Base-by-base conservation (phyloP, 2,113 vertebrate species). In the Myanophis thanlyinensis region DNA sequence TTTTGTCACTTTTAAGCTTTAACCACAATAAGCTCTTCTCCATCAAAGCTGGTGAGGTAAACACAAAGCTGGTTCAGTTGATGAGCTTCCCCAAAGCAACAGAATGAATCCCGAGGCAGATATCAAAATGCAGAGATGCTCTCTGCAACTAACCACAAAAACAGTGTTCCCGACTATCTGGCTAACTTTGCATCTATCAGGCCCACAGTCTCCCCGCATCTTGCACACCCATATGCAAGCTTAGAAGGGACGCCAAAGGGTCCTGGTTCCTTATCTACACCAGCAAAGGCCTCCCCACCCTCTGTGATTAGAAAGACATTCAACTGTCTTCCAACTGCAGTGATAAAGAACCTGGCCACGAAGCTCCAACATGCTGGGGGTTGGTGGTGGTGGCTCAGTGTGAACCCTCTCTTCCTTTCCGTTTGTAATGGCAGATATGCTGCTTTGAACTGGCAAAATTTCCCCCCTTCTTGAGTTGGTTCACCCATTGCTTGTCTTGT, bases 311-410 rank as follows among this genome's bases (percentile, higher is more conserved):
- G 40, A 89, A 93, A 93, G 97, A 95, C 96, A 96, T 95, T 1
- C 97, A 97, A 97, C 97, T 97, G 97, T 96, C 97, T 94, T 1
- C 96, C 93, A 97, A 97, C 97, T 56, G 97, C 96, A 95, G 92
- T 95, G 96, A 97, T 97, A 97, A 96, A 1, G 40, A 47, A 47
- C 40, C 20, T 92, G 30, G 51, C 91, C 87, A 48, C 25, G 52
- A 67, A 49, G 30, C 47, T 40, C 80, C 22, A 10, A 44, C 18
- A 90, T 18, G 7, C 20, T 35, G 47, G 23, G 54, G 52, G 53
- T 40, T 18, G 7, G 9, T 35, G 47, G 23, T 46, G 52, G 53
- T 40, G 30, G 40, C 48, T 56, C 10, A 5, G 1, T 44, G 53
- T 30, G 13, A 86, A 59, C 23, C 89, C 18, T 10, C 30, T 23